Base-by-base conservation (phyloP, 2,797 vertebrate genomes). In the Harpagifer antarcticus region DNA sequence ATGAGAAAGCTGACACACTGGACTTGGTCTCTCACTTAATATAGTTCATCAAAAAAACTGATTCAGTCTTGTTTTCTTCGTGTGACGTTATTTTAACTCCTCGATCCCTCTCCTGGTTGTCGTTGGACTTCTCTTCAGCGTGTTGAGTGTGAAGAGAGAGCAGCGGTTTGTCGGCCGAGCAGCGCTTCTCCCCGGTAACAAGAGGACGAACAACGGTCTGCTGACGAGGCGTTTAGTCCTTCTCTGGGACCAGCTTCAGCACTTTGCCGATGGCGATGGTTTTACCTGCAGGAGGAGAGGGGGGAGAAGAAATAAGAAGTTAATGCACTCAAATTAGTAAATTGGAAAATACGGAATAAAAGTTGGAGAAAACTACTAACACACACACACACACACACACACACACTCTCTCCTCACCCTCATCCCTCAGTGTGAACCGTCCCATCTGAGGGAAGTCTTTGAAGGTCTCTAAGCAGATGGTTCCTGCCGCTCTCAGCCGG, bases 1-100 rank as follows among this genome's bases (percentile, higher is more conserved):
- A 99, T 99, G 98, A 99, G 98, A 99, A 99, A 97, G 97, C 97
- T 96, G 97, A 97, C 97, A 96, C 96, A 97, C 97, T 97, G 96
- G 96, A 97, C 96, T 88, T 88, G 89, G 85, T 90, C 90, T 92
- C 82, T 90, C 84, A 50, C 86, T 91, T 86, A 55, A 82, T 89
- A 91, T 85, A 89, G 90, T 92, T 95, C 92, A 82, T 93, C 86
- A 85, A 91, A 94, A 94, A 93, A 95, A 94, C 91, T 83, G 87
- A 93, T 93, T 94, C 91, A 93, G 92, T 95, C 91, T 89, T 92
- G 94, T 95, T 48, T 95, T 95, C 88, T 86, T 89, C 84, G 96
- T 95, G 91, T 93, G 95, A 94, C 87, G 90, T 95, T 86, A 79
- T 84, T 86, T 83, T 79, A 78, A 92, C 81, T 87, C 85, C 67